Base-by-base conservation (phyloP, 2,888 invertebrate genomes). In the Thelaira solivaga region DNA sequence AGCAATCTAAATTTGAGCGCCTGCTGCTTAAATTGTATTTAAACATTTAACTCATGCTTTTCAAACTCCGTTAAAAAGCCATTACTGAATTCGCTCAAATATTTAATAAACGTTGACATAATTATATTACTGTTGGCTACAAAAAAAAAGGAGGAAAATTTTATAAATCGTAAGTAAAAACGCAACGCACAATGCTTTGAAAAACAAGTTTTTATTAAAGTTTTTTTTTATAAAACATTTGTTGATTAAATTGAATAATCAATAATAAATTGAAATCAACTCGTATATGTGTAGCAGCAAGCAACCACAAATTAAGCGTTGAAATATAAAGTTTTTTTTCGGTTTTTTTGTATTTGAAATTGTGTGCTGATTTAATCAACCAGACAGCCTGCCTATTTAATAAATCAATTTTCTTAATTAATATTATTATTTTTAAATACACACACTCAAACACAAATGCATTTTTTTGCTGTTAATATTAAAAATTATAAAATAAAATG, bases 331-430 rank as follows among this genome's bases (percentile, higher is more conserved):
- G 7, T 43, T 61, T 49, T 61, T 67, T 10, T 43, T 16, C 8
- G 10, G 53, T 49, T 61, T 67, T 10, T 43, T 16, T n/a, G 10
- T 20, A n/a, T 53, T 71, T 47, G 6, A 49, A 49, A 13, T 7
- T 47, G 34, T 39, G 26, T 39, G 51, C 53, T 11, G 55, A 72
- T 67, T 72, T 72, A 72, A 77, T 62, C 72, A 64, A 22, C 62
- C 49, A 43, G 68, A 62, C 61, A 68, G 34, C 36, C 57, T 49
- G 47, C 41, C 24, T 68, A 59, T 68, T 77, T 72, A 68, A 73
- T 77, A 62, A 77, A 77, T 73, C 67, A 73, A 31, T 55, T 62
- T 43, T 67, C 62, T 73, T 73, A 68, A 68, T 73, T 73, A 73
- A 57, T 72, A 62, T 43, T 5, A 61, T 22, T 34, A 55, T 47